phyloP scores from a whole-genome alignment of 2,888 invertebrate genomes.

The Sphaerophoria rueppellii region DNA sequence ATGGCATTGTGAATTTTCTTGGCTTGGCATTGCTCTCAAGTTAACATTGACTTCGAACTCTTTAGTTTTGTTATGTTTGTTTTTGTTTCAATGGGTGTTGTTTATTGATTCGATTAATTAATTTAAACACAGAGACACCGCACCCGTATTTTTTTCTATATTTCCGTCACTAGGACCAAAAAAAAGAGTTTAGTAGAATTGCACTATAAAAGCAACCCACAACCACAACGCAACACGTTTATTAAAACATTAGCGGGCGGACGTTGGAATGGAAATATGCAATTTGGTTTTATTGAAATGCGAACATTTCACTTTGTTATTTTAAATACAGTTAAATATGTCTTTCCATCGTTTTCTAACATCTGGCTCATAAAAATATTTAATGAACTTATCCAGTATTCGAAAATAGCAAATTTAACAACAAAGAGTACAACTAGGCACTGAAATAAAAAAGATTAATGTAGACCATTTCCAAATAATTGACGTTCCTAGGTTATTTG shows the following conservation, averaged over 20 bases:
- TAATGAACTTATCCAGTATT: constrained; percentile 1
- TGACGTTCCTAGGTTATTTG: background rate
- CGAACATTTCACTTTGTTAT: background rate
- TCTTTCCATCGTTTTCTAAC: background rate
- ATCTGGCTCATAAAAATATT: constrained; percentile 14
- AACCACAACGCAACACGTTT: too few relatives aligned
- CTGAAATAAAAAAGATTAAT: constrained; percentile 3
- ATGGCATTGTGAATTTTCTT: background rate
- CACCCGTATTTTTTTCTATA: background rate
- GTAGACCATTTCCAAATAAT: background rate
- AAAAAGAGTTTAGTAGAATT: background rate
- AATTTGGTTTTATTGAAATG: background rate
- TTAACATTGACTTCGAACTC: constrained; percentile 50
- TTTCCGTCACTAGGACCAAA: background rate
- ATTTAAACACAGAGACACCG: background rate
- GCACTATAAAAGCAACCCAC: too few relatives aligned
- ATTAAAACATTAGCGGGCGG: too few relatives aligned
- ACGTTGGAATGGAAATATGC: background rate
- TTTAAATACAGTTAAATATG: background rate
- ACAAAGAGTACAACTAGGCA: background rate
- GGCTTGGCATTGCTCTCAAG: constrained; percentile 17
- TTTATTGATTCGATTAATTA: constrained; percentile 9
- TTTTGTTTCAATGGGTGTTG: background rate
- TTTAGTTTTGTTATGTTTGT: constrained; percentile 2
- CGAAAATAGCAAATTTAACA: constrained; percentile 1